A percentile compares a stretch with the other conserved stretches of the same genome.
These are phyloP conservation scores for Whitmania pigra DNA, from an alignment of 1,140 invertebrate genomes.

Conservation along the genomic window DNA sequence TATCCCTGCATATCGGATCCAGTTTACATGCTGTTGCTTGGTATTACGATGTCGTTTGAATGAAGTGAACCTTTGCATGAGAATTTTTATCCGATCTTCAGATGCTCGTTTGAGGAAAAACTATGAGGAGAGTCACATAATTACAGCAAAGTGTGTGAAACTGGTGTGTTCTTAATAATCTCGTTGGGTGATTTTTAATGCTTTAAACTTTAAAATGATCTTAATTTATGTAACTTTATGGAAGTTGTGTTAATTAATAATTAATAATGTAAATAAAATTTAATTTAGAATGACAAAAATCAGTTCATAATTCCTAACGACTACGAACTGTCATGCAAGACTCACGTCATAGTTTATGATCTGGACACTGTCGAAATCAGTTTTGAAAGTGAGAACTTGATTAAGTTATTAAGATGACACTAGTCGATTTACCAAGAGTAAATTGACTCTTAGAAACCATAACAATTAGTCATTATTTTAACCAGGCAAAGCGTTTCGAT, in stretches of 20 bases:
- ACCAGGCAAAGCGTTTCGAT: too few species aligned
- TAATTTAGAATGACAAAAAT: neutral
- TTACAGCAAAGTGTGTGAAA: neutral
- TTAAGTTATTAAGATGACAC: too few species aligned
- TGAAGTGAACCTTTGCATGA: neutral
- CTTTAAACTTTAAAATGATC: too few species aligned
- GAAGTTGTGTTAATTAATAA: too few species aligned
- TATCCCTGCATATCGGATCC: conserved; percentile 13
- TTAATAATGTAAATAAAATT: too few species aligned
- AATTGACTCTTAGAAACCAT: too few species aligned
- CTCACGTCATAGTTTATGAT: neutral
- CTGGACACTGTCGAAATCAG: neutral
- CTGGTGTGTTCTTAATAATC: neutral
- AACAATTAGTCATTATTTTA: too few species aligned
- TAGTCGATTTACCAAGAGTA: too few species aligned
- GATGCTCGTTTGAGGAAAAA: neutral
- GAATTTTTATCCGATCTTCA: neutral
- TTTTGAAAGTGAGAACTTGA: neutral
- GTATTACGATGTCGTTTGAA: neutral
- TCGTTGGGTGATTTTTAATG: too few species aligned
- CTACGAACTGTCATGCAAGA: neutral
- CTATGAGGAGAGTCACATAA: conserved; percentile 9
- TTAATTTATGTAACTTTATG: too few species aligned
- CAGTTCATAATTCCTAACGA: neutral
- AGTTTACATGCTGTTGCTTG: conserved; percentile 10